phyloP scores from a whole-genome alignment of 2,113 vertebrate species.

The Mustela lutreola region DNA sequence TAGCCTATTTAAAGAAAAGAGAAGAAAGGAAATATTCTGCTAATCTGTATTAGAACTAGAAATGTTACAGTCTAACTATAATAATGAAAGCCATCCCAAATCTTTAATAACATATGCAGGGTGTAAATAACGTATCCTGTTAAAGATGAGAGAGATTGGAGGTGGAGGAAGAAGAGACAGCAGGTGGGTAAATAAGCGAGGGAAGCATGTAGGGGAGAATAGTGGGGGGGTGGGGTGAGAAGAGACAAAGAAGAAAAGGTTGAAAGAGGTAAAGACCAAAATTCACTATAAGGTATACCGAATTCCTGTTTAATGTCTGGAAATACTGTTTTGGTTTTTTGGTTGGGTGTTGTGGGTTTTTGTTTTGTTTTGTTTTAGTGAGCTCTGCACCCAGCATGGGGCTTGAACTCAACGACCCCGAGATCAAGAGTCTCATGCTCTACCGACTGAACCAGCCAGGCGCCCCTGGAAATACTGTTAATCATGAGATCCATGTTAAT shows the following conservation, averaged over 20 bases:
- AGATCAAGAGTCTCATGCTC: not conserved
- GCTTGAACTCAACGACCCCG: not conserved
- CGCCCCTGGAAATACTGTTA: not conserved
- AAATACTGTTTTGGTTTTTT: not conserved
- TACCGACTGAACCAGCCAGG: not conserved
- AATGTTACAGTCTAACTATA: conserved; percentile 45
- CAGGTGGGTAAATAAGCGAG: conserved; percentile 36
- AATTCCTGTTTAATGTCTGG: conserved; percentile 46
- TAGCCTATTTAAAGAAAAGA: not conserved
- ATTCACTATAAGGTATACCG: not conserved
- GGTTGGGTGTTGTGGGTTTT: not conserved
- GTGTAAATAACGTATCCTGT: not conserved
- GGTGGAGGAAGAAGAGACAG: not conserved
- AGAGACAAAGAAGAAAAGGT: conserved; percentile 31
- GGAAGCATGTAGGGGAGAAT: not conserved
- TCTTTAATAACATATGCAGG: conserved; percentile 24
- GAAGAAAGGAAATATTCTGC: conserved; percentile 12
- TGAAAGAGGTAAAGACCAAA: conserved; percentile 39
- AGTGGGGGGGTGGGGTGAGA: not conserved
- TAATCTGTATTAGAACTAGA: conserved; percentile 23
- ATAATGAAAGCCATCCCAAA: conserved; percentile 53
- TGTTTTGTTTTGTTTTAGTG: not conserved
- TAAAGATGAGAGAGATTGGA: conserved; percentile 32
- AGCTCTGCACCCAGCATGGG: not conserved
- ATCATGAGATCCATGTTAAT: not conserved